Conservation (phyloP, 2,888 invertebrate species). For the Dexiosoma caninum region DNA sequence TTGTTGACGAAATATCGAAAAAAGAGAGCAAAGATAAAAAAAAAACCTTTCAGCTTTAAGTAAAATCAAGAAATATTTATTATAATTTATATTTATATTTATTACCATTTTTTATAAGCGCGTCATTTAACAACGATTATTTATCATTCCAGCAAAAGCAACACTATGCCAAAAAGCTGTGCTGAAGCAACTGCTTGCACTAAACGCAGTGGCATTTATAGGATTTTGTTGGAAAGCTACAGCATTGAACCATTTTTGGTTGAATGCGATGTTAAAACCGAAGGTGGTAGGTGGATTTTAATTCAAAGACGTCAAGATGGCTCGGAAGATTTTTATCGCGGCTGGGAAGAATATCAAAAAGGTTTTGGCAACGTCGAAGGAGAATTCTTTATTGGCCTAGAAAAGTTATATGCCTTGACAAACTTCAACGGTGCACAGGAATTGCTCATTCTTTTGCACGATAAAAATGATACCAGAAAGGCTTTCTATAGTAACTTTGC, state of each 20-base stretch:
- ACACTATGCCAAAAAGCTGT: slow-evolving; percentile 11
- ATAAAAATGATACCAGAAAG: not conserved
- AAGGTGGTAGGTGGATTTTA: slow-evolving; percentile 24
- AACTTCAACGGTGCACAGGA: slow-evolving; percentile 30
- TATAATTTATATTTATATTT: no score
- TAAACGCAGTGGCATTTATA: slow-evolving; percentile 30
- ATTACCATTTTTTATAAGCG: no score
- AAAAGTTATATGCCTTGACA: slow-evolving; percentile 34
- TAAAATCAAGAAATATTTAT: no score
- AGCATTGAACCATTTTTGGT: slow-evolving; percentile 17
- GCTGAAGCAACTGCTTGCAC: slow-evolving; percentile 33
- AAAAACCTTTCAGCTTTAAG: no score
- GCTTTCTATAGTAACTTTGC: slow-evolving; percentile 11
- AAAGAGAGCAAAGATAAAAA: no score
- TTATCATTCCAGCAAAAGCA: not conserved
- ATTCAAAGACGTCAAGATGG: slow-evolving; percentile 43
- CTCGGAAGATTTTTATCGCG: slow-evolving; percentile 25
- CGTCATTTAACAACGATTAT: not conserved
- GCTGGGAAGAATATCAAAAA: slow-evolving; percentile 19
- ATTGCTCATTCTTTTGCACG: slow-evolving; percentile 21
- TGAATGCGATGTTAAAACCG: slow-evolving; percentile 26
- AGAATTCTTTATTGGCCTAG: slow-evolving; percentile 39
- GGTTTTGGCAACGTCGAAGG: slow-evolving; percentile 30
- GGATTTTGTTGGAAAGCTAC: not conserved
- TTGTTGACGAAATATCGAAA: no score